phyloP scores from a whole-genome alignment of 2,797 vertebrate species.

The Anguilla megastoma region DNA sequence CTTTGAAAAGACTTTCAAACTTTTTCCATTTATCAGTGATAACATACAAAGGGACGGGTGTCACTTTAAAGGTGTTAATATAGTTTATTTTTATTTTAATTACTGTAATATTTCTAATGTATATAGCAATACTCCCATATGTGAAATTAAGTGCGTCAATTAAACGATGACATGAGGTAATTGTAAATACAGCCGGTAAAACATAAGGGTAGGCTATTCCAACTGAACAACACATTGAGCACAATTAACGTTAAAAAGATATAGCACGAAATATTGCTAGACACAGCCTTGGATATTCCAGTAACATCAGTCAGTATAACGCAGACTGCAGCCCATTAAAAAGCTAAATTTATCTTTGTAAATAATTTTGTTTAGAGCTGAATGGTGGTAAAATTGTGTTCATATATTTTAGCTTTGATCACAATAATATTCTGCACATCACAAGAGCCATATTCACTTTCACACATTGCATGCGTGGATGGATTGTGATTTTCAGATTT shows the following conservation, averaged over 20 bases:
- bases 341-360: neutral
- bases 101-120: neutral
- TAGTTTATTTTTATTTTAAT: neutral
- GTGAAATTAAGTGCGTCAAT: neutral
- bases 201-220: neutral
- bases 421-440: neutral
- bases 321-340: neutral
- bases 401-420: neutral
- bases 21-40: constrained; percentile 52
- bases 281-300: neutral
- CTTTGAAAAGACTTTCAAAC: constrained; percentile 53
- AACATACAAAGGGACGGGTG: constrained; percentile 28
- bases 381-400: neutral
- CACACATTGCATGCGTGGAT: neutral
- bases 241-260: neutral
- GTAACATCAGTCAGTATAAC: neutral
- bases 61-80: neutral
- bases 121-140: neutral
- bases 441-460: neutral
- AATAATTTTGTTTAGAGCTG: neutral
- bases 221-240: neutral
- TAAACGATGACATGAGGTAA: neutral
- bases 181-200: neutral
- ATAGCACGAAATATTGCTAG: neutral
- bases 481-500: neutral